Base-by-base conservation (phyloP, 2,888 invertebrate species). In the Synanthedon andrenaeformis region DNA sequence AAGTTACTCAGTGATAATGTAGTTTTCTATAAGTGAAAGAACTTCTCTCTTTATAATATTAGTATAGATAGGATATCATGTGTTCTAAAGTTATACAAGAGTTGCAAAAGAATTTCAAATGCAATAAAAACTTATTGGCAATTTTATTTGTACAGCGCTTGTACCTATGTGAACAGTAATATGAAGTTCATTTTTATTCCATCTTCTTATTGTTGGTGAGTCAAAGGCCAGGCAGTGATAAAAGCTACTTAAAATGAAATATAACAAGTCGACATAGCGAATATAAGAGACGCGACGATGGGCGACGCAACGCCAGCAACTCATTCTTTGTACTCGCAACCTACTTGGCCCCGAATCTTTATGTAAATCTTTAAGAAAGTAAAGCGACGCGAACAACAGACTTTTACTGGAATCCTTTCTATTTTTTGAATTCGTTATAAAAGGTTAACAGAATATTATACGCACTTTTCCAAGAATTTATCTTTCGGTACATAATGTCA, bases 291-390 rank as follows among this genome's bases (percentile, higher is more conserved):
- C 64, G 63, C 62, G 64, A 63, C 60, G 35, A 35, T 35, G 35
- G 35, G 35, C 35, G 35, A 35, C 35, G 57, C 60, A 61, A 59
- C 64, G 69, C 67, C 66, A 71, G 62, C 57, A 58, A 55, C 59
- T 56, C 54, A 59, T 65, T 62, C 62, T 63, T 73, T 73, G 68
- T 71, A 58, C 65, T 66, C 63, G 61, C 71, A 80, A 76, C 80
- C 82, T 72, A 82, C 76, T 82, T 82, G 82, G 82, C 77, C 72
- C 63, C 59, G 55, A 63, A 62, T 62, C 64, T 67, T 68, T 73
- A 79, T 77, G 72, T 64, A 70, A 75, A 77, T 65, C 63, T 63
- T 59, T 55, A 63, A 67, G 66, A 72, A 71, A 70, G 68, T 66
- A 67, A 62, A 56, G 54, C 56, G 55, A 56, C 62, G 52, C 55